Base-by-base conservation (phyloP, 2,113 vertebrate species). In the Lepisosteus osseus region DNA sequence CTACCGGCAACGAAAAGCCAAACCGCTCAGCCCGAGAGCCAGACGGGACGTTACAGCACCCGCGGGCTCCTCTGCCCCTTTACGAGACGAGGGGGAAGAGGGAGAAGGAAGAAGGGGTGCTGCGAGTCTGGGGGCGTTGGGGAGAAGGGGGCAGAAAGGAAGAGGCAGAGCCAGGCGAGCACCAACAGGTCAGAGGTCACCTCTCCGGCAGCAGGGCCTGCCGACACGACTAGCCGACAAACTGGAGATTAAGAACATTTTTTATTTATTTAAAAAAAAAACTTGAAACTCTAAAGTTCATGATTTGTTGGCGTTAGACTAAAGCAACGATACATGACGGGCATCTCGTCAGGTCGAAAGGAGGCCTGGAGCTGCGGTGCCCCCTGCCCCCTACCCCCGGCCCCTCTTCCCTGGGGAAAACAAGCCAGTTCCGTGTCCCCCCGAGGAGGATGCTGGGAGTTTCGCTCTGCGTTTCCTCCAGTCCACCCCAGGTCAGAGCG, bases 321-420 rank as follows among this genome's bases (percentile, higher is more conserved):
- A 90, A 88, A 87, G 84, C 76, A 74, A 86, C 82, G 82, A 1
- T 84, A 83, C 87, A 68, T 69, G 83, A 86, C 86, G 80, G 77
- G 79, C 29, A 29, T 1, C 29, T 63, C 76, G 82, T 77, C 85
- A 87, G 88, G 78, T 87, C 85, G 87, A 88, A 86, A 92, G 90
- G 85, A 90, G 89, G 5, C 47, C 47, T 51, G 47, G 47, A 51
- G 5, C 47, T 6, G 47, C 47, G 5, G 5, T 6, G 47, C 9
- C 47, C 47, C 47, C 9, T 9, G 5, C 47, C 4, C 47, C 47
- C 47, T 1, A 1, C 47, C 47, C 8, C 8, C 47, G 5, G 4
- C 47, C 47, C 47, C 9, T 9, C 5, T 9, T 51, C 47, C 47
- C 47, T 51, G 47, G 47, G 47, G 5, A 51, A 51, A 62, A 70